Evolutionary conservation across 2,797 vertebrate species (phyloP).

Genomic region (Microcaecilia unicolor): DNA sequence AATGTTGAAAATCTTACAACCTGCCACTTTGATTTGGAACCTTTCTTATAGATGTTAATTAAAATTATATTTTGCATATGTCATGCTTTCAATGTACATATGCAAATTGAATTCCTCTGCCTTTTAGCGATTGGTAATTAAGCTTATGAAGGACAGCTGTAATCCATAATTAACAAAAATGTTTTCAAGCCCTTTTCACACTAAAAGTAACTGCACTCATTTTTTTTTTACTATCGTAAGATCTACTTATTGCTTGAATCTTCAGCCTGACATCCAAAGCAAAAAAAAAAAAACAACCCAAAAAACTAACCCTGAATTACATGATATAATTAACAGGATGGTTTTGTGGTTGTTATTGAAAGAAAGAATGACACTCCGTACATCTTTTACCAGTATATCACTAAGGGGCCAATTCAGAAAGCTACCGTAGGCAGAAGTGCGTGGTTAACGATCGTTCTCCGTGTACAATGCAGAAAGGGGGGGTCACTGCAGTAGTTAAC

Average conservation of each 20-base stretch:
- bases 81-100: constrained; percentile 91
- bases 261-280: constrained; percentile 38
- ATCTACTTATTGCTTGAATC: constrained; percentile 39
- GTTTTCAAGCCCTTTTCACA: constrained; percentile 81
- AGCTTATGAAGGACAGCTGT: constrained; percentile 98
- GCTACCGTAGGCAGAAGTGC: no score
- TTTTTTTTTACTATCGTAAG: constrained; percentile 45
- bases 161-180: constrained; percentile 98
- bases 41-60: constrained; percentile 90
- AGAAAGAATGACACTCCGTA: no score
- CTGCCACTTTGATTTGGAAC: constrained; percentile 93
- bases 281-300: constrained; percentile 27
- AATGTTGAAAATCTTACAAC: constrained; percentile 83
- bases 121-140: constrained; percentile 98
- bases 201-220: constrained; percentile 66
- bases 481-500: no score
- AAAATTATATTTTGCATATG: constrained; percentile 96
- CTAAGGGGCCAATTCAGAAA: no score
- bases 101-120: constrained; percentile 85
- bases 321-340: constrained; percentile 31
- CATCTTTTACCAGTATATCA: no score
- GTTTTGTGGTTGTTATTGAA: constrained; percentile 9
- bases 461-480: no score
- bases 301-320: no score
- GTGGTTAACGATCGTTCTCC: no score